Conservation (phyloP, 2,797 vertebrate genomes). For the Pseudochirops corinnae region DNA sequence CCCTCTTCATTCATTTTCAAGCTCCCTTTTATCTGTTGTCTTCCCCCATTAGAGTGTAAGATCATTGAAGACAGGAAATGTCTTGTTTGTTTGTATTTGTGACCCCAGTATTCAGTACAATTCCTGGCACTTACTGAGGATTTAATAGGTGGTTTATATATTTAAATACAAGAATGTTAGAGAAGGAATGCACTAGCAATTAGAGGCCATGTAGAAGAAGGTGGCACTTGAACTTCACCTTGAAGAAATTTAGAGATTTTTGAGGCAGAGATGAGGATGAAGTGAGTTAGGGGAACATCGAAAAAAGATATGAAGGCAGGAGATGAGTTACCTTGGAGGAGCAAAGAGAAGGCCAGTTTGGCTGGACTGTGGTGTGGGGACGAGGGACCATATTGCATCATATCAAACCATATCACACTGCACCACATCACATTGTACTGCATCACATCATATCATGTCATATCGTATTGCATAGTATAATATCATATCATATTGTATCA, state of each 20-base stretch:
- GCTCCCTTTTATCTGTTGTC: background rate
- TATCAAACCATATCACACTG: no score
- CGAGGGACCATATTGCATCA: no score
- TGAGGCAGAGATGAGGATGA: background rate
- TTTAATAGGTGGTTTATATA: background rate
- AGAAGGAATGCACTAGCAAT: background rate
- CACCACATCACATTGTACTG: no score
- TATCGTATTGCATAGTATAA: no score
- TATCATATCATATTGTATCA: no score
- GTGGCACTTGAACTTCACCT: background rate
- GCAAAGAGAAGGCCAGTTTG: background rate
- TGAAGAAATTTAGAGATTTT: background rate
- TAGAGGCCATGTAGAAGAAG: background rate
- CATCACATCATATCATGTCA: no score
- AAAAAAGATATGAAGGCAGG: background rate
- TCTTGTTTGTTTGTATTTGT: background rate
- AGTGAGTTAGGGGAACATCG: background rate
- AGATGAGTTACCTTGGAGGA: background rate
- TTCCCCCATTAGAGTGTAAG: background rate
- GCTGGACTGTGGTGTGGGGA: background rate
- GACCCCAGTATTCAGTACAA: background rate
- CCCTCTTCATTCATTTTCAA: background rate
- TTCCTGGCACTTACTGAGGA: background rate
- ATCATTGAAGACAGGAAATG: background rate
- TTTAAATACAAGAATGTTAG: background rate